Evolutionary conservation across 1,140 invertebrate genomes (phyloP).

Genomic region (Caerostris darwini): DNA sequence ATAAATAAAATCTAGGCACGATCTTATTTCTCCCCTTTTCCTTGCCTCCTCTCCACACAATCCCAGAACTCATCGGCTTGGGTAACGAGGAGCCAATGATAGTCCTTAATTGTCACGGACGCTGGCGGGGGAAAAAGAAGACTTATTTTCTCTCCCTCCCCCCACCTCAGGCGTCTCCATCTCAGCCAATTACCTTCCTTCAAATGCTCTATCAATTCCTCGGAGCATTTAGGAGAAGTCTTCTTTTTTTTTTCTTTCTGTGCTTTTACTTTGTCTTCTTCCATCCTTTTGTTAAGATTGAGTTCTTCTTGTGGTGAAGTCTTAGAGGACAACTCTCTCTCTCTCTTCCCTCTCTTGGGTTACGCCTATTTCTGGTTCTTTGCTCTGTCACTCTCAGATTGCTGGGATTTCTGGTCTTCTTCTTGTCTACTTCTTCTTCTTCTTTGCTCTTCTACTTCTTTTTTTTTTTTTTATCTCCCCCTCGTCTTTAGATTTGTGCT

Average conservation of each 20-base stretch:
- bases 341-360: slow-evolving; percentile 52
- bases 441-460: slow-evolving; percentile 46
- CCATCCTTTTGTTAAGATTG: slow-evolving; percentile 74
- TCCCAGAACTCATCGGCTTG: slow-evolving; percentile 48
- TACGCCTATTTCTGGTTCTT: slow-evolving; percentile 77
- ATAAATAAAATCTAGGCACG: slow-evolving; percentile 30
- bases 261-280: slow-evolving; percentile 36
- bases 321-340: slow-evolving; percentile 65
- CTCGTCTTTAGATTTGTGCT: slow-evolving; percentile 51
- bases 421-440: not conserved
- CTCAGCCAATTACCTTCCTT: slow-evolving; percentile 76
- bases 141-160: slow-evolving; percentile 30
- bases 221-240: slow-evolving; percentile 65
- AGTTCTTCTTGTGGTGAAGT: slow-evolving; percentile 76
- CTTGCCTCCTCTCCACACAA: slow-evolving; percentile 35
- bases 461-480: not conserved
- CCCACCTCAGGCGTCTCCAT: slow-evolving; percentile 65
- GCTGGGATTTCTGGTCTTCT: slow-evolving; percentile 64
- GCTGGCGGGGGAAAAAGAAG: slow-evolving; percentile 15
- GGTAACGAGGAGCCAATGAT: slow-evolving; percentile 77
- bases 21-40: slow-evolving; percentile 50
- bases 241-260: slow-evolving; percentile 17
- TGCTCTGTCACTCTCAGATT: slow-evolving; percentile 77
- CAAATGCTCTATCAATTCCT: slow-evolving; percentile 76
- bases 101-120: slow-evolving; percentile 76